phyloP scores from a whole-genome alignment of 2,888 invertebrate species.

The Isotomurus palustris region DNA sequence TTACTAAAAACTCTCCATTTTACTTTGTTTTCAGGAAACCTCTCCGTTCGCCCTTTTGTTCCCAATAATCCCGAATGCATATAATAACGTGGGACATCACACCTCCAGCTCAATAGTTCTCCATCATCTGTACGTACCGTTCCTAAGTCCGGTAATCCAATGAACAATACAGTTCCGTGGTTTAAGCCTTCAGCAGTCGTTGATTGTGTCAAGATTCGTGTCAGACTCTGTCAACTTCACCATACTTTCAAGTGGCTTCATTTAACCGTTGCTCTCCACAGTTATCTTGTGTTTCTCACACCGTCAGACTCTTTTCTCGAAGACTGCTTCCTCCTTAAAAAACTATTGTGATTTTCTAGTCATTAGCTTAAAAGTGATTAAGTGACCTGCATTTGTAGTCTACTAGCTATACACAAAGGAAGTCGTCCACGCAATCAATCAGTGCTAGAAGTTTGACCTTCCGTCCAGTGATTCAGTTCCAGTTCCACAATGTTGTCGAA shows the following conservation, averaged over 20 bases:
- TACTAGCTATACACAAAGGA: not conserved
- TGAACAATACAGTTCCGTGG: slow-evolving; percentile 34
- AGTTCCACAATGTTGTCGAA: too few species aligned
- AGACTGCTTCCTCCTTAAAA: not conserved
- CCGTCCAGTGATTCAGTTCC: too few species aligned
- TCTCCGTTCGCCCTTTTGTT: too few species aligned
- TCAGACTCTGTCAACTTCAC: slow-evolving; percentile 75
- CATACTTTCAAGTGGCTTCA: slow-evolving; percentile 95
- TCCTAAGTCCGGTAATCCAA: slow-evolving; percentile 26
- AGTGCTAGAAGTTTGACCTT: too few species aligned
- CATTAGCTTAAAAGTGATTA: not conserved
- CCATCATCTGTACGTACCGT: not conserved
- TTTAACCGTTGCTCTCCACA: slow-evolving; percentile 81
- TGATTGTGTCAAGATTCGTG: slow-evolving; percentile 81
- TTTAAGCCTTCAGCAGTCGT: slow-evolving; percentile 36
- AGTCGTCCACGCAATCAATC: too few species aligned
- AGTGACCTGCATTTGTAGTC: not conserved
- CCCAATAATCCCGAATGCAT: too few species aligned
- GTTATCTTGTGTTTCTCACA: slow-evolving; percentile 63
- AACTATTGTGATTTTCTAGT: not conserved
- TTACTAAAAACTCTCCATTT: too few species aligned
- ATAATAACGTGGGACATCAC: not conserved
- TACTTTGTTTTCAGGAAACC: too few species aligned
- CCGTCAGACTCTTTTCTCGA: slow-evolving; percentile 30
- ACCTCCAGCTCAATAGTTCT: not conserved